Conservation (phyloP, 2,888 invertebrate genomes). For the Seladonia tumulorum region DNA sequence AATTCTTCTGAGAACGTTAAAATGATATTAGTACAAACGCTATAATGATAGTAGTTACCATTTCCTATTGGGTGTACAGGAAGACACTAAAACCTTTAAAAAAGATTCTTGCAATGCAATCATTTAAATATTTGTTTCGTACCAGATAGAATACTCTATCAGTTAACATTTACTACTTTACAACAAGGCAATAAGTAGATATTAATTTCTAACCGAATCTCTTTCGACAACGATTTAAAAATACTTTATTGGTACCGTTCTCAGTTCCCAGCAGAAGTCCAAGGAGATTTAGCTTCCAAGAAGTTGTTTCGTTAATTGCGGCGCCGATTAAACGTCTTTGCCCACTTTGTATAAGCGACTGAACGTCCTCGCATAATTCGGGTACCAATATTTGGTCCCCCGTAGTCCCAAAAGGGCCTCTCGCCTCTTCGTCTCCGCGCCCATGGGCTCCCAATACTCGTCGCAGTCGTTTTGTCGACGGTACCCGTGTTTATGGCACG, state of each 20-base stretch:
- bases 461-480: slow-evolving; percentile 35
- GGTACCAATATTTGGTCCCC: not conserved
- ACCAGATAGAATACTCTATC: not conserved
- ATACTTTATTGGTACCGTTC: not conserved
- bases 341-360: not conserved
- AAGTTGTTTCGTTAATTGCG: slow-evolving; percentile 8
- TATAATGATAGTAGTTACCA: not conserved
- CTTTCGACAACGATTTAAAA: not conserved
- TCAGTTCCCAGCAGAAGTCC: not conserved
- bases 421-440: not conserved
- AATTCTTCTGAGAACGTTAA: not conserved
- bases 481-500: slow-evolving; percentile 77
- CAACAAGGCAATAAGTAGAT: not conserved
- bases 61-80: not conserved
- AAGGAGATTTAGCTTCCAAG: not conserved
- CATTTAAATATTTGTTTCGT: not conserved
- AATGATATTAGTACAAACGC: not conserved
- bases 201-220: not conserved
- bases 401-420: not conserved
- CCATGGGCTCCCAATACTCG: slow-evolving; percentile 20
- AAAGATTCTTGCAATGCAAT: not conserved
- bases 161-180: not conserved
- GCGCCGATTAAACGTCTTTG: not conserved
- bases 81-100: no score
- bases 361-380: slow-evolving; percentile 11